These are phyloP conservation scores for Reinhardtius hippoglossoides DNA, from an alignment of 2,113 vertebrate genomes.

Conservation along the genomic window DNA sequence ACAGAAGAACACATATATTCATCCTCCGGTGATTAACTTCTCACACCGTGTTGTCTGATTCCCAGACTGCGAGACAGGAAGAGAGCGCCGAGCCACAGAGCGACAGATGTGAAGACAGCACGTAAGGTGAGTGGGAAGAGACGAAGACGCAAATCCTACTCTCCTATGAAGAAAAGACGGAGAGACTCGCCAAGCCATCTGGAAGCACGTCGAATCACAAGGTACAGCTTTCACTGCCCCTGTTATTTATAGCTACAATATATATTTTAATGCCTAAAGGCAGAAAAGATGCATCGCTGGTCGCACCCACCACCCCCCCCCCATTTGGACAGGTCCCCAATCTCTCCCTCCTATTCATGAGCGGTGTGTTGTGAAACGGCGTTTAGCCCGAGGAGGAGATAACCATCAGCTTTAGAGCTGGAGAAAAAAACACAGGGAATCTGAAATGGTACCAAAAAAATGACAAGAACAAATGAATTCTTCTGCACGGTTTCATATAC, in stretches of 20 bases:
- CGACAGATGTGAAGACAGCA: slow-evolving; percentile 80
- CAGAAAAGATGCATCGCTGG: slow-evolving; percentile 6
- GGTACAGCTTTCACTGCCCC: slow-evolving; percentile 74
- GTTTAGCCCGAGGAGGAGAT: slow-evolving; percentile 46
- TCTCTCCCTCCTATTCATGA: slow-evolving; percentile 23
- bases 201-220: slow-evolving; percentile 96
- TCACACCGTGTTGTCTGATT: background rate
- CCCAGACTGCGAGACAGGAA: slow-evolving; percentile 81
- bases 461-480: background rate
- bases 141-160: slow-evolving; percentile 86
- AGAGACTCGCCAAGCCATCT: slow-evolving; percentile 98
- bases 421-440: slow-evolving; percentile 6
- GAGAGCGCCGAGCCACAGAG: slow-evolving; percentile 75
- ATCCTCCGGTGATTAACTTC: background rate
- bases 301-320: slow-evolving; percentile 15
- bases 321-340: slow-evolving; percentile 19
- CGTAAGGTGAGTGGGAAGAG: slow-evolving; percentile 80
- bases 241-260: slow-evolving; percentile 25
- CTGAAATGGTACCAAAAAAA: background rate
- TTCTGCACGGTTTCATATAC: too few relatives aligned
- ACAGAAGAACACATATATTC: background rate
- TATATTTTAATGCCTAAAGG: slow-evolving; percentile 18
- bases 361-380: slow-evolving; percentile 29
- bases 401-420: slow-evolving; percentile 22
- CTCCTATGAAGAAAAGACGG: slow-evolving; percentile 93